Evolutionary conservation across 2,888 invertebrate genomes (phyloP).

Genomic region (Apamea sordens): DNA sequence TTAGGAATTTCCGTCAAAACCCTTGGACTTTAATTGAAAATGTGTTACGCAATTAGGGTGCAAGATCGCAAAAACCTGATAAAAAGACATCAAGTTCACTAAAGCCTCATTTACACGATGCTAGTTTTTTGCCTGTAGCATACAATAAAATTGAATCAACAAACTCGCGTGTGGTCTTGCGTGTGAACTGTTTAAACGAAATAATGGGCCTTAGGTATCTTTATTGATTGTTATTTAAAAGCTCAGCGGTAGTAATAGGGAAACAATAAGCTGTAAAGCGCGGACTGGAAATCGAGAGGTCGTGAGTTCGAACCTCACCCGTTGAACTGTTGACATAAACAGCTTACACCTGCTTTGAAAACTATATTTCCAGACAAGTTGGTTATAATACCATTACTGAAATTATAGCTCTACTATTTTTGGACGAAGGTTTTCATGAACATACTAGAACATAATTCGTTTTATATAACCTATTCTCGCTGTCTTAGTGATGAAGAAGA

Average conservation of each 20-base stretch:
- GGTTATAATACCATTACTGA: background rate
- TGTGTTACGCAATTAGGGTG: background rate
- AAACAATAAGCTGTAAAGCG: background rate
- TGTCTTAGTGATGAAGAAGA: conserved; percentile 75
- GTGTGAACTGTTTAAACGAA: no score
- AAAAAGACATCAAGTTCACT: no score
- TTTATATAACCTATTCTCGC: background rate
- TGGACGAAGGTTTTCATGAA: no score
- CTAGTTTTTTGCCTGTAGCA: background rate
- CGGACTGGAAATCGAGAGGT: background rate
- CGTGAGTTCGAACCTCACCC: background rate
- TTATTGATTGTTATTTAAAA: background rate
- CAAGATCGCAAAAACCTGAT: background rate
- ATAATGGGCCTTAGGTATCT: background rate
- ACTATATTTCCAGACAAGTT: background rate
- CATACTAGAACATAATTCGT: no score
- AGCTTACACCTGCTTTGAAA: background rate
- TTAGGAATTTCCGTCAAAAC: background rate
- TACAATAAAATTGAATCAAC: background rate
- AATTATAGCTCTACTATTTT: background rate
- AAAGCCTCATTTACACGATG: background rate
- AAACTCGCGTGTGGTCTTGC: background rate
- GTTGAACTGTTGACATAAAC: background rate
- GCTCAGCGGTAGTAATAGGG: background rate
- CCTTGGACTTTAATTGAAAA: background rate